Evolutionary conservation across 2,888 invertebrate genomes (phyloP), one percentile per base, ranked within the genome.

Genomic region (Ectemnius lituratus): DNA sequence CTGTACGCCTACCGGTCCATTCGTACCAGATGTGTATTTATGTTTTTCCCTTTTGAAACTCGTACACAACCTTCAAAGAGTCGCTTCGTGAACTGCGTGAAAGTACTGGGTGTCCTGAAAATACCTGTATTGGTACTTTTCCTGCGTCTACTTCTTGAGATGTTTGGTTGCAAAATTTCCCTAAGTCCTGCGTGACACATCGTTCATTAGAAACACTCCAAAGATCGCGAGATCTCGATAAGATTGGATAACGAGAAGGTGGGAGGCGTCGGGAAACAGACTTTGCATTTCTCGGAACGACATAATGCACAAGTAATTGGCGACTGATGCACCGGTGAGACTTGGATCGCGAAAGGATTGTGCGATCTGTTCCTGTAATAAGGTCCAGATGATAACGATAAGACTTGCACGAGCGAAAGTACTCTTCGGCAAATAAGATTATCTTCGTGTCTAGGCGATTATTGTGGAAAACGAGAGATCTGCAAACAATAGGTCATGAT

Each of bases 181-280:
- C 52, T 14, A 16, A 52, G 5, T 27, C 8, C 47, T 70, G 52
- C 62, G 70, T 59, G 3, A 61, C 14, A 62, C 18, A 67, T 67
- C 60, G 8, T 47, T 28, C 45, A 67, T 63, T 60, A 60, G 47
- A 64, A 57, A 14, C 56, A 28, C 46, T 62, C 66, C 67, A 66
- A 52, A 62, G 66, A 62, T 47, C 20, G 27, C 23, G 23, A 37
- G 37, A 11, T 23, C 45, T 13, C 49, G 74, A 75, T 75, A 75
- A 75, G 73, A 73, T 69, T 69, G 63, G 71, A 71, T 70, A 66
- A 49, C 59, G 37, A 23, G 27, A 73, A 70, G 46, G 52, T 58
- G 23, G 23, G 27, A 73, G 65, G 46, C 65, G 23, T 65, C 46
- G 57, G 37, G 56, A 70, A 70, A 73, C 46, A 65, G 16, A 27